These are phyloP conservation scores for Limnothrissa miodon DNA, from an alignment of 2,113 vertebrate species.

Conservation along the genomic window DNA sequence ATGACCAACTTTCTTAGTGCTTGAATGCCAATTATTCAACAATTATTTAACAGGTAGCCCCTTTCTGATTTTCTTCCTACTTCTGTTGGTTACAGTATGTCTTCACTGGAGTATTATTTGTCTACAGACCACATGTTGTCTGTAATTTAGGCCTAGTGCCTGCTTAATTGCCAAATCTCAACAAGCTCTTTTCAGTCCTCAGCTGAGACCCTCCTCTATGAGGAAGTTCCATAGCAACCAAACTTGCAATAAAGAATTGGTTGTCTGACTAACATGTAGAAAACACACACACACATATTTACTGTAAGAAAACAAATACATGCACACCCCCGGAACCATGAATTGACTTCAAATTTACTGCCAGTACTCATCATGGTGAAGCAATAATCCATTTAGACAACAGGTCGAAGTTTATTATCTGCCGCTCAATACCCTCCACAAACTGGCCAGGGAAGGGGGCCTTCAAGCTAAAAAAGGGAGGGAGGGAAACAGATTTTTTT, in stretches of 20 bases:
- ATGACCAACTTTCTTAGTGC: no score
- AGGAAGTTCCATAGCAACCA: conserved; percentile 66
- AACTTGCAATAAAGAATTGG: conserved; percentile 40
- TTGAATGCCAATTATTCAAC: background rate
- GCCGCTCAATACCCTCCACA: conserved; percentile 68
- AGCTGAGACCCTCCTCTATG: conserved; percentile 56
- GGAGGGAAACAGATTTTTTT: conserved; percentile 28
- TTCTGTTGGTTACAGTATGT: background rate
- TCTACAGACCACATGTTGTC: conserved; percentile 20
- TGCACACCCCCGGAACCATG: conserved; percentile 46
- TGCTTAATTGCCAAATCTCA: conserved; percentile 61
- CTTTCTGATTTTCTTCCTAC: conserved; percentile 29
- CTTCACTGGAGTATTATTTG: background rate
- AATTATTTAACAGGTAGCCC: background rate
- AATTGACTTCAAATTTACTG: conserved; percentile 57
- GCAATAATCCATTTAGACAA: conserved; percentile 75
- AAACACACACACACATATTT: conserved; percentile 50
- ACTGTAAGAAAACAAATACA: conserved; percentile 28
- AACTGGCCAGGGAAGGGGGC: conserved; percentile 37
- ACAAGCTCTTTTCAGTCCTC: conserved; percentile 56
- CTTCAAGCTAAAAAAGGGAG: conserved; percentile 29
- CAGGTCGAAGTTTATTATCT: conserved; percentile 83
- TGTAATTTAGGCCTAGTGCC: conserved; percentile 46
- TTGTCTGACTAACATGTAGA: conserved; percentile 41
- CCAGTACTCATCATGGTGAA: conserved; percentile 53